Evolutionary conservation across 2,113 vertebrate genomes (phyloP), one percentile per base, ranked within the genome.

Genomic region (Bubo blakistoni): DNA sequence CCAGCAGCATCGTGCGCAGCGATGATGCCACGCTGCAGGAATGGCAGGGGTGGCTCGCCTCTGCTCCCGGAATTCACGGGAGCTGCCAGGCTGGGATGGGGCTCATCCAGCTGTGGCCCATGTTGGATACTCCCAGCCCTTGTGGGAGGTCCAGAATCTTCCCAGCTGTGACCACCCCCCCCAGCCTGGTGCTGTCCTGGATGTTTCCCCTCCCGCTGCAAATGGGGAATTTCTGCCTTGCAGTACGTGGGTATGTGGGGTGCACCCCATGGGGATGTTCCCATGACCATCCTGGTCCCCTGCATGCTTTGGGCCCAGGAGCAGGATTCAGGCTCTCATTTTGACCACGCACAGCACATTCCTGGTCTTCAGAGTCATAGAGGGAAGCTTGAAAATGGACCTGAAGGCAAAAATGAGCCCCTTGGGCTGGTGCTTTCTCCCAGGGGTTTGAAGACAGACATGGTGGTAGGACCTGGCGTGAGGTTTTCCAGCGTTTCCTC

Each of bases 1-100:
- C 20, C 54, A 11, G 76, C 29, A 1, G 76, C 82, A 20, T 3
- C 6, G 19, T 19, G 94, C 2, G 26, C 82, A 20, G 74, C 3
- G 69, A 82, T 88, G 94, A 96, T 95, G 92, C 79, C 88, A 95
- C 5, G 12, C 91, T 26, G 80, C 86, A 88, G 94, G 95, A 94
- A 96, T 88, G 92, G 96, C 91, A 81, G 76, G 67, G 76, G 70
- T 42, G 88, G 49, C 62, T 90, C 4, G 6, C 25, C 71, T 71
- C 82, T 58, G 54, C 34, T 61, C 77, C 81, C 0, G 2, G 65
- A 70, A 58, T 81, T 61, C 8, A 2, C 1, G 1, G 10, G 36
- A 71, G 62, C 78, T 1, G 0, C 65, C 69, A 21, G 74, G 14
- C 76, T 58, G 63, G 10, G 17, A 66, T 1, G 1, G 51, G 40